Evolutionary conservation across 2,797 vertebrate genomes (phyloP).

Genomic region (Hydrophis major): DNA sequence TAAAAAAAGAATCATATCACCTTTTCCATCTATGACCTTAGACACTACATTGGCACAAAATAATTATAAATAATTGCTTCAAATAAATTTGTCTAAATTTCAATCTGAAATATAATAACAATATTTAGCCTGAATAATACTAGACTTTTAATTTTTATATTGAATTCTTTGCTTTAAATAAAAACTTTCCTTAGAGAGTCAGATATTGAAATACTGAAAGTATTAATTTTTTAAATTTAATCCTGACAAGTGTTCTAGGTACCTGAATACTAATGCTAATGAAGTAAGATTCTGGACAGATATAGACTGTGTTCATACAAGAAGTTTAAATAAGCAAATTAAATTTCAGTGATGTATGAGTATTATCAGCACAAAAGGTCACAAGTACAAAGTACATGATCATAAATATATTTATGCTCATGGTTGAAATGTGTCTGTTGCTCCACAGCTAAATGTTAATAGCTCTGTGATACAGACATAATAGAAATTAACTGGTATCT

Average conservation of each 20-base stretch:
- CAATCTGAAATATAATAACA: neutral
- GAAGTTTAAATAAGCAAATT: neutral
- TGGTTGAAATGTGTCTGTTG: rapidly evolving
- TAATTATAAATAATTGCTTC: neutral
- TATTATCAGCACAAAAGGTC: slow-evolving; percentile 43
- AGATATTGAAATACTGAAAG: neutral
- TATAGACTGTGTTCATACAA: neutral
- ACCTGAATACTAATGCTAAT: neutral
- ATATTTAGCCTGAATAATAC: neutral
- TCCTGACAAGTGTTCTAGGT: neutral
- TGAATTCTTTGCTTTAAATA: neutral
- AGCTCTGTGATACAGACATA: slow-evolving; percentile 35
- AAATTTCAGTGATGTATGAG: slow-evolving; percentile 33
- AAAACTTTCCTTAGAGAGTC: neutral
- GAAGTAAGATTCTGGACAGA: neutral
- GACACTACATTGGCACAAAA: neutral
- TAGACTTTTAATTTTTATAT: neutral
- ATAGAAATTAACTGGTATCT: neutral
- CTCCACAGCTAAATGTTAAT: slow-evolving; percentile 1
- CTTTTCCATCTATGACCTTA: neutral
- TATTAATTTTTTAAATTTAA: neutral
- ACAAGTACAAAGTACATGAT: slow-evolving; percentile 57
- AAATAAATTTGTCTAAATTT: neutral
- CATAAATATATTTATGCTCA: slow-evolving; percentile 28
- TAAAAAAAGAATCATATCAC: neutral